Conservation (phyloP, 2,888 invertebrate species). For the Falcaria lacertinaria region DNA sequence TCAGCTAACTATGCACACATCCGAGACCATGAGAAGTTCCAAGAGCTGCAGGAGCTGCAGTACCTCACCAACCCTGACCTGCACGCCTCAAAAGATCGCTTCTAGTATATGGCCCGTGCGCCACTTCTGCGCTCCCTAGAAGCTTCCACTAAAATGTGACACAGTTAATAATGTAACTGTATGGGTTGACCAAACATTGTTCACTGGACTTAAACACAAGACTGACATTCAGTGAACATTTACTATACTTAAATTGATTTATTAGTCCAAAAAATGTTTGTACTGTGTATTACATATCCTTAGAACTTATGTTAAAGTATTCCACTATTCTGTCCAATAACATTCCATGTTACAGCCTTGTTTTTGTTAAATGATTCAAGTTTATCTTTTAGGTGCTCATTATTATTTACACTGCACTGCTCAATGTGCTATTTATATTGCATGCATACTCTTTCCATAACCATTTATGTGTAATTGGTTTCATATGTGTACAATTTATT, state of each 20-base stretch:
- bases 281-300: slow-evolving; percentile 1
- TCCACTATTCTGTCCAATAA: neutral
- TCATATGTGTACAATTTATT: no score
- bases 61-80: slow-evolving; percentile 88
- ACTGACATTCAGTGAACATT: slow-evolving; percentile 49
- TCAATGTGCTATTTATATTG: no score
- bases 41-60: slow-evolving; percentile 93
- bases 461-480: no score
- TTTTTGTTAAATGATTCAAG: neutral
- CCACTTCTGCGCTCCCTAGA: slow-evolving; percentile 73
- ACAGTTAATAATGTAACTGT: slow-evolving; percentile 32
- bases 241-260: slow-evolving; percentile 4
- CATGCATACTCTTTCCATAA: no score
- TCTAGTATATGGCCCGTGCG: slow-evolving; percentile 86
- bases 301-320: neutral
- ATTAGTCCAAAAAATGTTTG: slow-evolving; percentile 2
- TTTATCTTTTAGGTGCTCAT: neutral
- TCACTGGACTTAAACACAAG: slow-evolving; percentile 37
- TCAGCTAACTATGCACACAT: slow-evolving; percentile 98
- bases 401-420: neutral
- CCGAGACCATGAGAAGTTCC: slow-evolving; percentile 95
- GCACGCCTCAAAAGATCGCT: slow-evolving; percentile 90
- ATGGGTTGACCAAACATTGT: slow-evolving; percentile 10
- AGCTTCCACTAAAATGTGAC: slow-evolving; percentile 75
- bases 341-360: neutral